Evolutionary conservation across 2,888 invertebrate species (phyloP), one percentile per base, ranked within the genome.

Genomic region (Heterodera filipjevi): DNA sequence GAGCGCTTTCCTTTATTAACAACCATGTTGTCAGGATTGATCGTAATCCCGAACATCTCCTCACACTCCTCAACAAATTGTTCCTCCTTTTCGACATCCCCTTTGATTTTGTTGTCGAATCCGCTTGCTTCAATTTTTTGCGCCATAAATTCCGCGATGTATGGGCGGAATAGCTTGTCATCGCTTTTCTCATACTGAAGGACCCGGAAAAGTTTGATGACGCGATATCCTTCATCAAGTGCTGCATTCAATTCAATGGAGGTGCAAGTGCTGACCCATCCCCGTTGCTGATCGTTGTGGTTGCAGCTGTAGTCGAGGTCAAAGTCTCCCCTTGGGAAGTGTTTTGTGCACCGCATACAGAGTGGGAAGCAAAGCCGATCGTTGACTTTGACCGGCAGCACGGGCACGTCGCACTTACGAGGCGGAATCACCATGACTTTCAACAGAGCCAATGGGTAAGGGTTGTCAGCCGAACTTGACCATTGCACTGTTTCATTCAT

Each of bases 391-490:
- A 78, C n/a, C n/a, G 78, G 78, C 12, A 78, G 33, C 8, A 77
- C 76, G 0, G 76, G 66, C 8, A 79, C 32, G 32, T 46, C 35
- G 8, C 33, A n/a, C 3, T 66, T 14, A 3, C 49, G 64, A 10
- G 75, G 77, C 1, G 78, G 78, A 0, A 78, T 30, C 0, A 78
- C 78, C 27, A 22, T 32, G 0, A 66, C 66, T 77, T 78, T 79
- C 22, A 78, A 19, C 19, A 78, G 49, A 12, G 46, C 35, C 12
- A 35, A 19, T 14, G 33, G 35, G 70, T 3, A 66, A 16, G 46
- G 78, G 32, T 44, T 64, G 33, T 39, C 73, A 16, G 35, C 14
- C 0, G 39, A 1, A 1, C 32, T 71, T 30, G 39, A 22, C 39
- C 33, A 78, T 16, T 0, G 3, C 10, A 46, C 66, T 22, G 39